phyloP scores from a whole-genome alignment of 2,113 vertebrate genomes.

The Odocoileus virginianus region DNA sequence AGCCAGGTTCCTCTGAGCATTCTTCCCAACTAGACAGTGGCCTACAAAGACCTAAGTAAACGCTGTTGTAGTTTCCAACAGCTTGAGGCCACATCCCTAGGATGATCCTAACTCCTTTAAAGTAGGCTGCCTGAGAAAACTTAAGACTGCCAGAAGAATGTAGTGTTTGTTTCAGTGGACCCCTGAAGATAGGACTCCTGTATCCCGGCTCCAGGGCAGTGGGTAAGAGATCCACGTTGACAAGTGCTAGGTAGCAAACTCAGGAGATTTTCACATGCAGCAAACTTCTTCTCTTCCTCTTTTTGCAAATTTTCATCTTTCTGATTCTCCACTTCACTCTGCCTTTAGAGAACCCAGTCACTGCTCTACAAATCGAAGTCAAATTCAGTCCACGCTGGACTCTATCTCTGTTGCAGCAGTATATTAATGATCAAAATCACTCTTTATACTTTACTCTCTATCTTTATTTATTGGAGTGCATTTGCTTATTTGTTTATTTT shows the following conservation, averaged over 20 bases:
- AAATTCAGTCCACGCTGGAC: background rate
- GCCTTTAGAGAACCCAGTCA: accelerated
- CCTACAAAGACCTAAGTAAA: background rate
- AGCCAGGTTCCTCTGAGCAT: background rate
- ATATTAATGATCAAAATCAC: background rate
- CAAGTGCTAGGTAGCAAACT: background rate
- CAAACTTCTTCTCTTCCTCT: accelerated
- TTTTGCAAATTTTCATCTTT: background rate
- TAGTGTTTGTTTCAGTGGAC: background rate
- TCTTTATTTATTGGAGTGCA: background rate
- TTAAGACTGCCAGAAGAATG: background rate
- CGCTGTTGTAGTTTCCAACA: background rate
- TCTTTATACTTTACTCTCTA: background rate
- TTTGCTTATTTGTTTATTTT: background rate
- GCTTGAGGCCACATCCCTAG: background rate
- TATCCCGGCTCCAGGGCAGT: background rate
- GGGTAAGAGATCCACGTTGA: accelerated
- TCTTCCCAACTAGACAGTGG: background rate
- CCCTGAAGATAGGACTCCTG: background rate
- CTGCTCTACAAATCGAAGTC: background rate
- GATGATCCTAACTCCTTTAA: accelerated
- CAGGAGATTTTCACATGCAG: background rate
- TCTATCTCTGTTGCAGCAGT: background rate
- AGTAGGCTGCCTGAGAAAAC: background rate
- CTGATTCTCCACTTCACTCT: background rate